Evolutionary conservation across 2,113 vertebrate species (phyloP), one percentile per base, ranked within the genome.

Genomic region (Cyprinodon brontotheroides): DNA sequence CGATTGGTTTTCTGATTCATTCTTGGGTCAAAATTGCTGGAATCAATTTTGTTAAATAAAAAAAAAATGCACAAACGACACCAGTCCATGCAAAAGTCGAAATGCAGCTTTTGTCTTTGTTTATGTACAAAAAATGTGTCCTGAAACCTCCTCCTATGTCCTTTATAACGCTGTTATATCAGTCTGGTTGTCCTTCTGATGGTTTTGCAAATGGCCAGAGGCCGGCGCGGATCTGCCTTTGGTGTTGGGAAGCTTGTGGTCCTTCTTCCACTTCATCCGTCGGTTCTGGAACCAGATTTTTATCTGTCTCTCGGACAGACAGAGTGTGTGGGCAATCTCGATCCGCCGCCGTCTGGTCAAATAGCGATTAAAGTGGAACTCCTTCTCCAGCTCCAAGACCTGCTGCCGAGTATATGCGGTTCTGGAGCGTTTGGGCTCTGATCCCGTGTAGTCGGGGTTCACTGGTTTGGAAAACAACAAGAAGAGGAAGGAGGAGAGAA

Each of bases 351-450:
- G 96, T 93, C 98, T 94, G 68, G 98, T 99, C 91, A 99, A 96
- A 93, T 99, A 99, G 95, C 97, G 97, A 95, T 99, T 99, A 96
- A 99, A 99, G 95, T 99, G 98, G 91, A 99, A 99, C 95, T 99
- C 98, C 94, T 99, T 99, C 91, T 99, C 98, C 86, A 99, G 96
- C 96, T 99, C 98, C 93, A 99, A 92, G 89, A 98, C 98, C 95
- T 99, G 98, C 96, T 99, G 97, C 86, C 98, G 95, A 66, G 98
- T 99, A 91, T 99, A 99, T 67, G 98, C 98, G 81, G 98, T 99
- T 91, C 97, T 95, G 87, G 97, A 99, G 82, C 97, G 95, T 87
- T 99, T 99, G 90, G 97, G 97, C 92, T 99, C 98, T 65, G 97
- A 89, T 91, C 98, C 98, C 69, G 95, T 96, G 94, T 97, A 97